Evolutionary conservation across 2,888 invertebrate species (phyloP), one percentile per base, ranked within the genome.

Genomic region (Tenthredo notha): DNA sequence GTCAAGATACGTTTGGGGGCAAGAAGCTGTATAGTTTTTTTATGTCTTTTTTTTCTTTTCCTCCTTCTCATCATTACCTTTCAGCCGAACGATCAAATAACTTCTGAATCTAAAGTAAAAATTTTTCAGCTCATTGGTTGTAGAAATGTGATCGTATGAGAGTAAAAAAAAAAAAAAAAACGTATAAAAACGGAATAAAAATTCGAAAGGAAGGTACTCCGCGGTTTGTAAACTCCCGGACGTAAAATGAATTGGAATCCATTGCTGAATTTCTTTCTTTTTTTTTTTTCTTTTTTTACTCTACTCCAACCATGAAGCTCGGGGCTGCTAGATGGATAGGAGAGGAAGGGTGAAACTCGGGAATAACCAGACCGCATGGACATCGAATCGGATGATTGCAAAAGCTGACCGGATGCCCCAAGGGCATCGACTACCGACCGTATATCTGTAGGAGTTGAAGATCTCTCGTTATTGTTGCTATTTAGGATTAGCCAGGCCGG

Each of bases 401-500:
- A 58, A 70, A 65, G 67, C 67, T 67, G 65, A 65, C 67, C 83
- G 83, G 83, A 70, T 83, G 67, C 83, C 83, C 83, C 47, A 70
- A 65, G 70, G 83, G 83, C 83, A 83, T 65, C 67, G 67, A 67
- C 67, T 50, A 61, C 25, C 61, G 15, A 80, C 40, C 12, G 21
- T 80, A 25, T 80, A 61, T 80, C 80, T 67, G 47, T 67, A 67
- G 65, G 29, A 83, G 61, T 83, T 43, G 70, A 83, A 83, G 83
- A 83, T 83, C 50, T 83, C 83, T 83, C 67, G 67, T 83, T 83
- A 83, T 83, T 67, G 83, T 83, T 83, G 83, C 83, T 65, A 67
- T 83, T 83, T 70, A 70, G 83, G 83, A 83, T 83, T 83, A 83
- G 83, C 83, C 47, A 10, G 67, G 70, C 83, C 83, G 83, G 83